Conservation (phyloP, 2,113 vertebrate species). For the Oncorhynchus gorbuscha region DNA sequence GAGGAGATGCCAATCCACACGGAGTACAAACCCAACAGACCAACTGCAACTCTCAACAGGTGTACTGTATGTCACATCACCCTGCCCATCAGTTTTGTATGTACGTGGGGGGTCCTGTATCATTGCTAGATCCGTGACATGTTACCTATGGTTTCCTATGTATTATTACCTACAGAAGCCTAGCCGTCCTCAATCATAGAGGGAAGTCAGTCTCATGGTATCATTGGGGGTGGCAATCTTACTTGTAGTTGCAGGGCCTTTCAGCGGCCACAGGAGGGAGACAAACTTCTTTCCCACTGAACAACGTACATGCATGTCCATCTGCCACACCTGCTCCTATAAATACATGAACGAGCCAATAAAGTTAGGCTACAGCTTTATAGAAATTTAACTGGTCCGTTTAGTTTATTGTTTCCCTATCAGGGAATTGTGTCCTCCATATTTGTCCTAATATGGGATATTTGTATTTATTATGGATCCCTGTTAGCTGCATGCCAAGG, state of each 20-base stretch:
- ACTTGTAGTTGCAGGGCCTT: constrained; percentile 15
- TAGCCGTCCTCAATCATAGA: not conserved
- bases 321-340: not conserved
- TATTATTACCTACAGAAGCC: not conserved
- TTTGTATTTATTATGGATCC: no score
- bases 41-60: constrained; percentile 4
- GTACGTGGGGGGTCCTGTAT: no score
- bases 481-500: no score
- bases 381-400: no score
- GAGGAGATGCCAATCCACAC: constrained; percentile 63
- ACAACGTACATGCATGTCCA: not conserved
- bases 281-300: constrained; percentile 4
- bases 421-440: no score
- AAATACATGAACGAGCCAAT: no score
- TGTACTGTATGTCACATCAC: constrained; percentile 31
- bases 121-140: no score
- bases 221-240: not conserved
- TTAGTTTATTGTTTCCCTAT: no score
- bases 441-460: no score
- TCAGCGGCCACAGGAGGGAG: constrained; percentile 61
- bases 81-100: not conserved
- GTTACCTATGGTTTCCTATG: not conserved
- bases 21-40: not conserved
- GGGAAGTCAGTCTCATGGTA: not conserved
- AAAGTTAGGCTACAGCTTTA: no score